Percentiles rank a stretch among this genome's conserved stretches.
Evolutionary conservation across 2,888 invertebrate species (phyloP).

Genomic region (Mechanitis mazaeus): DNA sequence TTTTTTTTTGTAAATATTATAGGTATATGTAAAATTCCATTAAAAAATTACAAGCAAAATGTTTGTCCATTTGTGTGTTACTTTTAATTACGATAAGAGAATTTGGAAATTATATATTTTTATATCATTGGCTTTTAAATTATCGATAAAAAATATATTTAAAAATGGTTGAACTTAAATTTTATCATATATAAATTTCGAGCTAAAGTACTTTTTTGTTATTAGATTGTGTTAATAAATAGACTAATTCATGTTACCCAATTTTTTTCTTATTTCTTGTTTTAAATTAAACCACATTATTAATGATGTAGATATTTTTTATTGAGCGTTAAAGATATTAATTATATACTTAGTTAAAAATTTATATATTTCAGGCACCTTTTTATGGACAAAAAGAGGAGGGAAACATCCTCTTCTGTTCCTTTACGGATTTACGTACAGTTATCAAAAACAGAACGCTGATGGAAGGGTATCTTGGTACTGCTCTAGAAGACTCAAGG

Average conservation of each 20-base stretch:
- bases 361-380: conserved; percentile 44
- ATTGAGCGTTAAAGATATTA: not conserved
- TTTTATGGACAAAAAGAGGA: conserved; percentile 64
- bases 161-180: not conserved
- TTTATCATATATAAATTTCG: too few species aligned
- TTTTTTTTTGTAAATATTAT: too few species aligned
- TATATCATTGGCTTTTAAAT: not conserved
- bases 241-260: too few species aligned
- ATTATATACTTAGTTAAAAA: not conserved
- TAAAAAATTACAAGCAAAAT: too few species aligned
- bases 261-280: too few species aligned
- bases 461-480: conserved; percentile 68
- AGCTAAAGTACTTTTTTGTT: too few species aligned
- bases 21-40: too few species aligned
- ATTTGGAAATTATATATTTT: too few species aligned
- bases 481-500: conserved; percentile 63
- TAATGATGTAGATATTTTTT: not conserved
- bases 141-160: not conserved
- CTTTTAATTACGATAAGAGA: too few species aligned
- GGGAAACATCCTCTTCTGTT: conserved; percentile 65
- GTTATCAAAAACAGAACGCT: conserved; percentile 65
- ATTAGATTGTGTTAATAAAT: too few species aligned
- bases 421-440: conserved; percentile 60
- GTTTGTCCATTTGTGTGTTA: too few species aligned
- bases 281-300: too few species aligned